These are phyloP conservation scores for Bombus balteatus DNA, from an alignment of 1,140 invertebrate species.

Conservation along the genomic window DNA sequence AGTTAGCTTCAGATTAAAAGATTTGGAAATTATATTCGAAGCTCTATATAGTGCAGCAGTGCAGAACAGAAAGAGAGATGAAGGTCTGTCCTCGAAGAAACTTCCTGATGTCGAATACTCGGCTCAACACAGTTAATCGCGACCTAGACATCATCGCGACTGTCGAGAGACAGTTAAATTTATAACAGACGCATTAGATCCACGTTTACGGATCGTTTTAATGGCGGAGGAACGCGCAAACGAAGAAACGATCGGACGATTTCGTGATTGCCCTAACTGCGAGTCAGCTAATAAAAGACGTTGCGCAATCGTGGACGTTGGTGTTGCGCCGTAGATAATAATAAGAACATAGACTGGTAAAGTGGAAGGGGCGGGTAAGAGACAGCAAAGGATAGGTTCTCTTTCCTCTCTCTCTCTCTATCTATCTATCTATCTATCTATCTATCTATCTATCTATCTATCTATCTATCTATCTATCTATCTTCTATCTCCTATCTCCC, in stretches of 20 bases:
- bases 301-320: constrained; percentile 69
- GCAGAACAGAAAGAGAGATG: background rate
- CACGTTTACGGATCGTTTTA: constrained; percentile 55
- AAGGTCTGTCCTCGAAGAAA: background rate
- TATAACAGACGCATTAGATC: constrained; percentile 39
- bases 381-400: constrained; percentile 8
- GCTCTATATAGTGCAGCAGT: background rate
- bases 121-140: constrained; percentile 37
- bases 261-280: constrained; percentile 58
- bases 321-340: constrained; percentile 72
- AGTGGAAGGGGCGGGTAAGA: background rate
- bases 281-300: constrained; percentile 74
- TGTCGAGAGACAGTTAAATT: constrained; percentile 50
- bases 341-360: constrained; percentile 59
- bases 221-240: constrained; percentile 49
- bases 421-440: too few species aligned
- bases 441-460: too few species aligned
- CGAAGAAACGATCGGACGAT: constrained; percentile 66
- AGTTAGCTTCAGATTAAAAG: background rate
- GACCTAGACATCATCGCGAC: constrained; percentile 67
- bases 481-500: background rate
- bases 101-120: background rate
- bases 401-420: background rate
- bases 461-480: too few species aligned
- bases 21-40: background rate